These are phyloP conservation scores for Pristionchus exspectatus DNA, from an alignment of 2,888 invertebrate genomes.

Conservation along the genomic window DNA sequence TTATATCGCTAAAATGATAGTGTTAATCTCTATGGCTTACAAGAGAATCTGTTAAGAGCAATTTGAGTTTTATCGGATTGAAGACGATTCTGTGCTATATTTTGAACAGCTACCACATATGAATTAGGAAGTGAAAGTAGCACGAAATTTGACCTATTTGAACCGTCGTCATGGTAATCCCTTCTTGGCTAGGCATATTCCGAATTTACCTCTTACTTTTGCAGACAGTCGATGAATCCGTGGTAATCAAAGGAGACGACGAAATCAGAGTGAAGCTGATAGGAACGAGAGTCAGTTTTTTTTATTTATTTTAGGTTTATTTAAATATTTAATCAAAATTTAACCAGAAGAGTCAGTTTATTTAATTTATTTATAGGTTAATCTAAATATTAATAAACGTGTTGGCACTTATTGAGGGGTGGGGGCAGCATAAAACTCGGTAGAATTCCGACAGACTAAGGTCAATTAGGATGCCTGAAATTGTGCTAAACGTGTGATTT, in stretches of 20 bases:
- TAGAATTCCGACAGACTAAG: too few relatives aligned
- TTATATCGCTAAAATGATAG: too few relatives aligned
- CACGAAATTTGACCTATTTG: neutral
- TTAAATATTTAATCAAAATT: neutral
- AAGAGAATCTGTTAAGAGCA: too few relatives aligned
- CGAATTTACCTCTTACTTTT: neutral
- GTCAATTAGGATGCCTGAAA: neutral
- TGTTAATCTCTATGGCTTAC: too few relatives aligned
- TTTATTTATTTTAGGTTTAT: neutral
- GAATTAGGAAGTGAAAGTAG: too few relatives aligned
- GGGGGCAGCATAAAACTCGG: too few relatives aligned
- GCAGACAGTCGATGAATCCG: slow-evolving; percentile 66
- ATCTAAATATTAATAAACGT: too few relatives aligned
- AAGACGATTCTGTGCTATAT: too few relatives aligned
- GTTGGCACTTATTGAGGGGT: too few relatives aligned
- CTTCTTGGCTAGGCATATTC: neutral
- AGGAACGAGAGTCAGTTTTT: slow-evolving; percentile 84
- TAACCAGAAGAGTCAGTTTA: slow-evolving; percentile 10
- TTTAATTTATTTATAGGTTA: neutral
- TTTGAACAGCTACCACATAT: too few relatives aligned
- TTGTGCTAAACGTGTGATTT: neutral
- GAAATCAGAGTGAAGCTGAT: slow-evolving; percentile 92
- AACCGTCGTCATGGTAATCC: neutral
- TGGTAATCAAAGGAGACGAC: slow-evolving; percentile 76
- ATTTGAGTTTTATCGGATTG: too few relatives aligned